A percentile compares a stretch with the other conserved stretches of the same genome.
Conservation (phyloP, 2,888 invertebrate species). For the Perizoma flavofasciatum region DNA sequence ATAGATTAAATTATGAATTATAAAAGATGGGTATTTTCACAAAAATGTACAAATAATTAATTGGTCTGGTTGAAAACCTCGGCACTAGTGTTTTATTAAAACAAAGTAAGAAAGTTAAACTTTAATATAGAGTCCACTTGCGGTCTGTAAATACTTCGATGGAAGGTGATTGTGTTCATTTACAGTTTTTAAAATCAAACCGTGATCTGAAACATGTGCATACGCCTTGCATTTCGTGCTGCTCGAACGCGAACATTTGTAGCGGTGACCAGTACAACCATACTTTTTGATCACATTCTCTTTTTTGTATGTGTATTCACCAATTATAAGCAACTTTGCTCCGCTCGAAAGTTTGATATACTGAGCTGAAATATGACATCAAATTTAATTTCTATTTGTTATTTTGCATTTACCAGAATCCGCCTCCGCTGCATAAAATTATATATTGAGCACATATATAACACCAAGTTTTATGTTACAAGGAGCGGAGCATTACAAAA, state of each 20-base stretch:
- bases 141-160: neutral
- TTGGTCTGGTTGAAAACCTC: too few species aligned
- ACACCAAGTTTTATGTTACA: too few species aligned
- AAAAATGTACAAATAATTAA: too few species aligned
- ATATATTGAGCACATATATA: too few species aligned
- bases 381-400: neutral
- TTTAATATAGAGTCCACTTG: neutral
- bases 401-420: too few species aligned
- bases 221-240: conserved; percentile 14
- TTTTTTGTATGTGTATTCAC: conserved; percentile 48
- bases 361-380: conserved; percentile 21
- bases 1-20: too few species aligned
- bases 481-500: too few species aligned
- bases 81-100: too few species aligned
- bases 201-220: conserved; percentile 3
- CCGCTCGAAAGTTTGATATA: conserved; percentile 40
- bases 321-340: conserved; percentile 42
- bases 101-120: neutral
- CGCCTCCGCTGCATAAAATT: too few species aligned
- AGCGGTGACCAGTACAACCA: neutral
- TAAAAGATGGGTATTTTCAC: too few species aligned
- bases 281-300: neutral
- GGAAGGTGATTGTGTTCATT: neutral
- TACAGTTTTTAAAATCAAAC: neutral
- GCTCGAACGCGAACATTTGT: conserved; percentile 9